Evolutionary conservation across 2,888 invertebrate genomes (phyloP).

Genomic region (Odontocerum albicorne): DNA sequence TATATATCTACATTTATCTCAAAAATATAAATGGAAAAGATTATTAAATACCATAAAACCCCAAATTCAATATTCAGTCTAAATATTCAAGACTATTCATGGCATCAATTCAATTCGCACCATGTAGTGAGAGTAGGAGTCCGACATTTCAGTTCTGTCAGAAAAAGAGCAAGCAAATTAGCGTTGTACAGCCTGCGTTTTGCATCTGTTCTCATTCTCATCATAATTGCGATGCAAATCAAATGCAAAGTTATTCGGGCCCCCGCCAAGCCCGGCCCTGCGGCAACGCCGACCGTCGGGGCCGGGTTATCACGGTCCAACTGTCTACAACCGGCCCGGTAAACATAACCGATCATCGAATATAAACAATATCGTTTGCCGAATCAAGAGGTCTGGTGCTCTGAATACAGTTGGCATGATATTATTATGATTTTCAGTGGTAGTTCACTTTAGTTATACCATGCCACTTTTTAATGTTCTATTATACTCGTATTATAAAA

Average conservation of each 20-base stretch:
- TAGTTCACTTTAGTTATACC: too few species aligned
- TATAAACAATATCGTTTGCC: conserved; percentile 17
- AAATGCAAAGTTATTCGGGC: conserved; percentile 29
- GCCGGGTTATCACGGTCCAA: conserved; percentile 12
- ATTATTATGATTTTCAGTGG: too few species aligned
- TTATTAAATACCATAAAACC: too few species aligned
- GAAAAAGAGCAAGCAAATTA: conserved; percentile 21
- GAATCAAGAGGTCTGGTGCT: too few species aligned
- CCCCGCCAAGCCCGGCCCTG: background rate
- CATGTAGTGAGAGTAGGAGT: background rate
- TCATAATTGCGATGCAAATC: conserved; percentile 28
- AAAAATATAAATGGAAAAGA: too few species aligned
- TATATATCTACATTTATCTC: too few species aligned
- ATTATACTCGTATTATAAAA: too few species aligned
- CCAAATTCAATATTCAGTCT: too few species aligned
- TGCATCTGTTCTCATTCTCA: conserved; percentile 19
- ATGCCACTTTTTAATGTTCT: too few species aligned
- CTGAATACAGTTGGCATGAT: too few species aligned
- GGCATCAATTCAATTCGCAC: conserved; percentile 6
- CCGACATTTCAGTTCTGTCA: background rate
- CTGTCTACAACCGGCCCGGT: conserved; percentile 5
- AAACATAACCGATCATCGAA: conserved; percentile 13
- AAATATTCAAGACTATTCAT: too few species aligned
- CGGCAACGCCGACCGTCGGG: conserved; percentile 2
- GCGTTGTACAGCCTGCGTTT: conserved; percentile 13